Evolutionary conservation across 2,113 vertebrate species (phyloP).

Genomic region (Ctenomys sociabilis): DNA sequence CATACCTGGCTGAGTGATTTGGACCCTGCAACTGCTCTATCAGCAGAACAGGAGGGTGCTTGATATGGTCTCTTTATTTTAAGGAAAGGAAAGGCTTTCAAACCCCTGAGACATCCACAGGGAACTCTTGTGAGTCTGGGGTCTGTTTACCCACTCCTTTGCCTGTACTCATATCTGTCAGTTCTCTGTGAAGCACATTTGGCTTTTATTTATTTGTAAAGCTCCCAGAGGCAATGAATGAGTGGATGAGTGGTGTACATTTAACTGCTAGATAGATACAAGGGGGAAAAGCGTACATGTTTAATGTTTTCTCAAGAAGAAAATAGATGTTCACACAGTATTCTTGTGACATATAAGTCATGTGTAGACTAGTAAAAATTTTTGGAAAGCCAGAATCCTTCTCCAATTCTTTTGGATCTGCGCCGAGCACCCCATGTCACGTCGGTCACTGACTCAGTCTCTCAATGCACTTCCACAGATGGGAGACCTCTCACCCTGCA

Average conservation of each 20-base stretch:
- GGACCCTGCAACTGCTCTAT: background rate
- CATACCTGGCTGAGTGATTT: background rate
- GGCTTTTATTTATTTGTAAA: constrained; percentile 45
- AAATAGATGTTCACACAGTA: background rate
- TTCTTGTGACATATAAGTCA: background rate
- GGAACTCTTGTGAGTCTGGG: background rate
- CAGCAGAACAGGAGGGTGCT: background rate
- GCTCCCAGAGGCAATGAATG: constrained; percentile 34
- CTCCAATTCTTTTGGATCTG: constrained; percentile 41
- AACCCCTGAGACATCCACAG: background rate
- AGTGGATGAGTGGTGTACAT: background rate
- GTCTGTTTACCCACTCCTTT: background rate
- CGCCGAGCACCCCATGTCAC: background rate
- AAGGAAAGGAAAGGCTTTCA: background rate
- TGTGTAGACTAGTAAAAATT: background rate
- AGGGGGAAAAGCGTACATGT: constrained; percentile 38
- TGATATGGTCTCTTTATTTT: background rate
- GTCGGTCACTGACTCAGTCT: background rate
- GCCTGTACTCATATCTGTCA: background rate
- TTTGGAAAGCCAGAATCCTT: background rate
- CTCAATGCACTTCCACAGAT: constrained; percentile 86
- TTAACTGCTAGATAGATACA: constrained; percentile 34
- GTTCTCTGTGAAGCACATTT: constrained; percentile 47
- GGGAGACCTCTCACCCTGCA: constrained; percentile 92
- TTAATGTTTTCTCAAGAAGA: constrained; percentile 40